These are phyloP conservation scores for Chymomyza fuscimana DNA, from an alignment of 2,888 invertebrate species.

Conservation along the genomic window DNA sequence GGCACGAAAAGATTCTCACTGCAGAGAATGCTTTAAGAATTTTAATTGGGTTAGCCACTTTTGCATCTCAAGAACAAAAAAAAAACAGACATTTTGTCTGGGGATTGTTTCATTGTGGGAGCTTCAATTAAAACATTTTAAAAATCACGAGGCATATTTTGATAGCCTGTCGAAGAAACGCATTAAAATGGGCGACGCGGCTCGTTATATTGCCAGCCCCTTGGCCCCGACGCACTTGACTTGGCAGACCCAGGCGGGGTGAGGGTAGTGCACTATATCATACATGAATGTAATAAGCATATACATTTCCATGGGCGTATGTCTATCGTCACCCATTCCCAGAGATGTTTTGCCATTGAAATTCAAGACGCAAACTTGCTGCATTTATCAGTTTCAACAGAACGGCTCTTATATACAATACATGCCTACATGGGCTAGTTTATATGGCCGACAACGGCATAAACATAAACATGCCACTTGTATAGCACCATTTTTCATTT, in stretches of 20 bases:
- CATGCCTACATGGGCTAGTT: conserved; percentile 20
- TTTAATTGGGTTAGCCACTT: conserved; percentile 68
- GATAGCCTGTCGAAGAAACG: conserved; percentile 68
- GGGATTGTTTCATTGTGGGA: conserved; percentile 27
- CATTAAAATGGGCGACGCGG: conserved; percentile 72
- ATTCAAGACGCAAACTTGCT: conserved; percentile 76
- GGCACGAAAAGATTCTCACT: conserved; percentile 10
- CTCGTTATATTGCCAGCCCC: conserved; percentile 13
- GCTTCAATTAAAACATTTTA: conserved; percentile 71
- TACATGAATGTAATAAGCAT: neutral
- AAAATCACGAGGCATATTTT: conserved; percentile 74
- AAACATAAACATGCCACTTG: conserved; percentile 54
- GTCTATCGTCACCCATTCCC: conserved; percentile 59
- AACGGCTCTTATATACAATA: conserved; percentile 8
- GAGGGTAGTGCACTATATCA: neutral
- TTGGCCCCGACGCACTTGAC: conserved; percentile 57
- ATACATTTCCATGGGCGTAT: neutral
- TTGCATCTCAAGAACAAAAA: conserved; percentile 58
- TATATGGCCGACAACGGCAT: conserved; percentile 38
- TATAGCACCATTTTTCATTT: conserved; percentile 60
- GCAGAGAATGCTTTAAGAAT: conserved; percentile 59
- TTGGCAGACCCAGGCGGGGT: conserved; percentile 12
- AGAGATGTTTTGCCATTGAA: conserved; percentile 64
- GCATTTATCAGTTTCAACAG: conserved; percentile 66
- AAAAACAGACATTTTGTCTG: conserved; percentile 69